Conservation (phyloP, 2,113 vertebrate genomes). For the Rafetus swinhoei region DNA sequence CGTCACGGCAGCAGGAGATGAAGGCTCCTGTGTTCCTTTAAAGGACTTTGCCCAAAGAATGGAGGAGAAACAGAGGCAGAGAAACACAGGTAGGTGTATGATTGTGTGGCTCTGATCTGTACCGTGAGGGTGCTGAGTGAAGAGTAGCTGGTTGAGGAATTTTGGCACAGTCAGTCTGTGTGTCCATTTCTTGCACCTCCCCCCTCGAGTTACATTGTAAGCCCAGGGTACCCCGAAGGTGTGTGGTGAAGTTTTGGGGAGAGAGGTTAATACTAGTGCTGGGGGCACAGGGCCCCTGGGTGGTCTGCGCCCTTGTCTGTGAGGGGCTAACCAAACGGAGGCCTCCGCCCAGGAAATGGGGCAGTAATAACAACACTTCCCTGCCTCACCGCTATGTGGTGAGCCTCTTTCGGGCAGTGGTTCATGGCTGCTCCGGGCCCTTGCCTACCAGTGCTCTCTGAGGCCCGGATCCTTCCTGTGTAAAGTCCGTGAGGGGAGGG, state of each 20-base stretch:
- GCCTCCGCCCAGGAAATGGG: not conserved
- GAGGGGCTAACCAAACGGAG: not conserved
- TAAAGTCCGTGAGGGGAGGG: not conserved
- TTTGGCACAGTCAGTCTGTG: not conserved
- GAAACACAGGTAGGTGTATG: not conserved
- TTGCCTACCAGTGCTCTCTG: not conserved
- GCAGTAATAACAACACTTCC: not conserved
- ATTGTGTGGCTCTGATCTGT: not conserved
- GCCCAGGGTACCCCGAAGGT: not conserved
- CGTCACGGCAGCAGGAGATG: not conserved
- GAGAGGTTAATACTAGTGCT: not conserved
- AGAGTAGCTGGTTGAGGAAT: not conserved
- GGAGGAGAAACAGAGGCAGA: not conserved
- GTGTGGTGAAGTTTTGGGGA: not conserved
- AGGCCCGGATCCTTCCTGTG: not conserved
- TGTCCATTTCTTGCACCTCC: not conserved
- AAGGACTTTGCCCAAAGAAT: not conserved
- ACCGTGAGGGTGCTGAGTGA: not conserved
- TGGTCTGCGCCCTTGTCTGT: not conserved
- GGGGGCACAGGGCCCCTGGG: not conserved
- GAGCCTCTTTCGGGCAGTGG: not conserved
- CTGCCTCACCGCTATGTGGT: not conserved
- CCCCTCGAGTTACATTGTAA: not conserved
- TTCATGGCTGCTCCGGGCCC: not conserved
- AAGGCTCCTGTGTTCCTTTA: not conserved